These are phyloP conservation scores for Bombus confusus DNA, from an alignment of 1,140 invertebrate species.

Conservation along the genomic window DNA sequence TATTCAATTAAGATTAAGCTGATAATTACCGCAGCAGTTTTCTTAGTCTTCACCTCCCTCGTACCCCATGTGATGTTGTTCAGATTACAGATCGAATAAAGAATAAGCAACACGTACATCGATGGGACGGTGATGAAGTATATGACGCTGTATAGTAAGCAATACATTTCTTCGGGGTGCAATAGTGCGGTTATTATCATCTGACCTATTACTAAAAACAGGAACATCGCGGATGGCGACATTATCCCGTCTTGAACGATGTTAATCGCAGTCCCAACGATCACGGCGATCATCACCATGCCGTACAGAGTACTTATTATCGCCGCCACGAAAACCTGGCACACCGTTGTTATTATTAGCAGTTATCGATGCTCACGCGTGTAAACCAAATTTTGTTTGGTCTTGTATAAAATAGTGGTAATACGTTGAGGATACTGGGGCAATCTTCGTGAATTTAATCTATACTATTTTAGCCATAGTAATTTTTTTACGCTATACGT, in stretches of 20 bases:
- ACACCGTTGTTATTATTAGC: slow-evolving; percentile 5
- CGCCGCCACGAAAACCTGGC: slow-evolving; percentile 84
- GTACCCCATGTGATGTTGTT: slow-evolving; percentile 88
- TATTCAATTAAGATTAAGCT: slow-evolving; percentile 43
- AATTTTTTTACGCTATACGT: too few species aligned
- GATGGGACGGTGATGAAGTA: slow-evolving; percentile 87
- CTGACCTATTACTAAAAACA: slow-evolving; percentile 78
- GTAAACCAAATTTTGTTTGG: neutral
- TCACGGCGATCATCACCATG: slow-evolving; percentile 87
- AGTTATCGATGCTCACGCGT: neutral
- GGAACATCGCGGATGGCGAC: slow-evolving; percentile 84
- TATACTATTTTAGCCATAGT: neutral
- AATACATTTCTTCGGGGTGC: slow-evolving; percentile 85
- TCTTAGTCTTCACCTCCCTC: slow-evolving; percentile 81
- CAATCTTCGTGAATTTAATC: neutral
- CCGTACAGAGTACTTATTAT: slow-evolving; percentile 85
- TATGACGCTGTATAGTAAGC: slow-evolving; percentile 84
- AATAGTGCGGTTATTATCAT: slow-evolving; percentile 84
- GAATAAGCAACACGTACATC: slow-evolving; percentile 87
- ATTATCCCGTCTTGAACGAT: slow-evolving; percentile 82
- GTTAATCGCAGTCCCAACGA: slow-evolving; percentile 85
- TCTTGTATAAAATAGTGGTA: neutral
- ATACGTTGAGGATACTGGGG: neutral
- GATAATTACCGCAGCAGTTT: slow-evolving; percentile 73
- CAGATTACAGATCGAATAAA: slow-evolving; percentile 86